These are phyloP conservation scores for Cheirogaleus major DNA, from an alignment of 2,797 vertebrate genomes.

Conservation along the genomic window DNA sequence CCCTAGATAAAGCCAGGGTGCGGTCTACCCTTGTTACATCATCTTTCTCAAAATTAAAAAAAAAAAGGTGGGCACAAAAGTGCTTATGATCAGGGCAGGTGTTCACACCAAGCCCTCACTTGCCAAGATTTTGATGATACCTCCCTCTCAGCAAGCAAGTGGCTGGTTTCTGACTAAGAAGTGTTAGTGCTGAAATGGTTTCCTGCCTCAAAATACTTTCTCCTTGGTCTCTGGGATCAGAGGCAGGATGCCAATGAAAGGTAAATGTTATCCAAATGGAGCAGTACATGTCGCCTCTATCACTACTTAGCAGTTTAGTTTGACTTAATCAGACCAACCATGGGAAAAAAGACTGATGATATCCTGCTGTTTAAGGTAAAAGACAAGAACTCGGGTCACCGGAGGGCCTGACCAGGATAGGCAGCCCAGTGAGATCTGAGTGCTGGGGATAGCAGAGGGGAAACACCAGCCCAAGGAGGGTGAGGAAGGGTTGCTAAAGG, in stretches of 20 bases:
- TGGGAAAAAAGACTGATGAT: not conserved
- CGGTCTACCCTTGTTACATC: not conserved
- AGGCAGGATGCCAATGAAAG: not conserved
- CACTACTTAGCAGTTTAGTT: not conserved
- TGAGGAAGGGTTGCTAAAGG: not conserved
- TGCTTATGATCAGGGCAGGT: not conserved
- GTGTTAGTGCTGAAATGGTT: not conserved
- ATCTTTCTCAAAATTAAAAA: not conserved
- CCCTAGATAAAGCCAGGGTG: not conserved
- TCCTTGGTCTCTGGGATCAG: not conserved
- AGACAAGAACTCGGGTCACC: not conserved
- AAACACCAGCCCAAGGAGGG: not conserved
- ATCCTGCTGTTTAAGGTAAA: not conserved
- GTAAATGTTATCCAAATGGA: not conserved
- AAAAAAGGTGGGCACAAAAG: not conserved
- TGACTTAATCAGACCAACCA: not conserved
- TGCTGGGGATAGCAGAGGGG: not conserved
- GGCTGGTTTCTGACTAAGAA: constrained; percentile 21
- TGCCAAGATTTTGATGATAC: not conserved
- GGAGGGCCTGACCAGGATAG: not conserved
- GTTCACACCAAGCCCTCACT: not conserved
- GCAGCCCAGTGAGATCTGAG: not conserved
- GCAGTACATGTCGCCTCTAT: not conserved
- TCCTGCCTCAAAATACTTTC: not conserved
- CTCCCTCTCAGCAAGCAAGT: not conserved